Conservation (phyloP, 2,888 invertebrate species). For the Yponomeuta cagnagella region DNA sequence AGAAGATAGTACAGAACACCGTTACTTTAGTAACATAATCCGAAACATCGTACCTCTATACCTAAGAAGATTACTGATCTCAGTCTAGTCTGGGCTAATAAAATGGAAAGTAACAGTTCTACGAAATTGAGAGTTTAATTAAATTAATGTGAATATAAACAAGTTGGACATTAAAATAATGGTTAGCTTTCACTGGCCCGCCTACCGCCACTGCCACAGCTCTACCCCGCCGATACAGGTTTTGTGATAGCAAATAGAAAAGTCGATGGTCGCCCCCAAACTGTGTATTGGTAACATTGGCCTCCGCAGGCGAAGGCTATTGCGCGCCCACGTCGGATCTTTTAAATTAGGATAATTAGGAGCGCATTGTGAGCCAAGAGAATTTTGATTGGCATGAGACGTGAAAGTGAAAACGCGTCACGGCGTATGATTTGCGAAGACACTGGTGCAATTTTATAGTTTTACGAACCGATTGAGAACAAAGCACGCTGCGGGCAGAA, state of each 20-base stretch:
- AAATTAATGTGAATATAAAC: slow-evolving; percentile 42
- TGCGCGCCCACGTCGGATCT: slow-evolving; percentile 16
- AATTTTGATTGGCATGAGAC: slow-evolving; percentile 62
- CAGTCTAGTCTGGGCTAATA: neutral
- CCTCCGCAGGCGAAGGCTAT: slow-evolving; percentile 5
- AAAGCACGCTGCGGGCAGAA: neutral
- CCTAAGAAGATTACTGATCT: slow-evolving; percentile 2
- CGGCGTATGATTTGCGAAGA: slow-evolving; percentile 62
- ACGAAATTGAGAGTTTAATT: slow-evolving; percentile 41
- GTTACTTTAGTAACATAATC: neutral
- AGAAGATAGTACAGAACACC: neutral
- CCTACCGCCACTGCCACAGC: slow-evolving; percentile 38
- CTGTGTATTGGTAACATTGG: slow-evolving; percentile 14
- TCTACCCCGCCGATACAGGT: slow-evolving; percentile 35
- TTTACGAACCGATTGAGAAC: neutral
- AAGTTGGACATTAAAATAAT: slow-evolving; percentile 29
- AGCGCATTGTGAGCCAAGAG: slow-evolving; percentile 22
- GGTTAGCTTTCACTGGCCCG: slow-evolving; percentile 54
- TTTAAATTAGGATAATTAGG: slow-evolving; percentile 50
- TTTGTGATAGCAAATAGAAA: slow-evolving; percentile 22
- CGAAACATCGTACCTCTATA: neutral
- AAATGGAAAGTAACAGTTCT: slow-evolving; percentile 25
- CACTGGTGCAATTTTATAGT: slow-evolving; percentile 45
- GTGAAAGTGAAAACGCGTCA: slow-evolving; percentile 69
- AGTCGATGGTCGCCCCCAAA: slow-evolving; percentile 2